Evolutionary conservation across 2,797 vertebrate species (phyloP).

Genomic region (Moxostoma hubbsi): DNA sequence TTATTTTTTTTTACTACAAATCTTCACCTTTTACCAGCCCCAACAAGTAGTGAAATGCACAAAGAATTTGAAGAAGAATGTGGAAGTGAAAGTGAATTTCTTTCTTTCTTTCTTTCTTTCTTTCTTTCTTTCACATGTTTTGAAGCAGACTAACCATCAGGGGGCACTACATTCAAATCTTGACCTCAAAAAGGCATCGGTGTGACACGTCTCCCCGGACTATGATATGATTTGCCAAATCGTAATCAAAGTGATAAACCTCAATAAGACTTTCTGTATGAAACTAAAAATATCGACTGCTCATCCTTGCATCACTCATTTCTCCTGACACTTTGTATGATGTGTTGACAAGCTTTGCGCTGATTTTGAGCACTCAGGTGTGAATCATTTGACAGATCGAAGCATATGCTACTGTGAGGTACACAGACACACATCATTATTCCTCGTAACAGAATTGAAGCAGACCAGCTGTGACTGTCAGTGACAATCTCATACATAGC

Average conservation of each 20-base stretch:
- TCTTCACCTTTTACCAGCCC: too few species aligned
- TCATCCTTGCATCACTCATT: neutral
- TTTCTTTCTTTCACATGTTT: neutral
- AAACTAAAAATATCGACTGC: conserved; percentile 13
- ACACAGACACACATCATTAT: neutral
- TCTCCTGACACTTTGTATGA: conserved; percentile 1
- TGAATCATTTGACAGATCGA: neutral
- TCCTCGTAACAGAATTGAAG: conserved; percentile 6
- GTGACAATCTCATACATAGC: conserved; percentile 8
- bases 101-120: neutral
- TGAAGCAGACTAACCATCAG: neutral
- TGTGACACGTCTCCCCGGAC: neutral
- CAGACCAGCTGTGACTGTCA: conserved; percentile 41
- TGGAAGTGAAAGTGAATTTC: too few species aligned
- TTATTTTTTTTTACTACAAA: too few species aligned
- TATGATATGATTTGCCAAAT: neutral
- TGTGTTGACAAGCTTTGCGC: neutral
- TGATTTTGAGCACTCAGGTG: conserved; percentile 2
- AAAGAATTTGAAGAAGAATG: too few species aligned
- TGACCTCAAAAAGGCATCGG: too few species aligned
- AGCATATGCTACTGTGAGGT: neutral
- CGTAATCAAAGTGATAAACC: conserved; percentile 3
- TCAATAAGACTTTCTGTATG: neutral
- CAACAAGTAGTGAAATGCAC: too few species aligned
- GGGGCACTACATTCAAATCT: conserved; percentile 20